Evolutionary conservation across 2,797 vertebrate species (phyloP).

Genomic region (Acrocephalus scirpaceus): DNA sequence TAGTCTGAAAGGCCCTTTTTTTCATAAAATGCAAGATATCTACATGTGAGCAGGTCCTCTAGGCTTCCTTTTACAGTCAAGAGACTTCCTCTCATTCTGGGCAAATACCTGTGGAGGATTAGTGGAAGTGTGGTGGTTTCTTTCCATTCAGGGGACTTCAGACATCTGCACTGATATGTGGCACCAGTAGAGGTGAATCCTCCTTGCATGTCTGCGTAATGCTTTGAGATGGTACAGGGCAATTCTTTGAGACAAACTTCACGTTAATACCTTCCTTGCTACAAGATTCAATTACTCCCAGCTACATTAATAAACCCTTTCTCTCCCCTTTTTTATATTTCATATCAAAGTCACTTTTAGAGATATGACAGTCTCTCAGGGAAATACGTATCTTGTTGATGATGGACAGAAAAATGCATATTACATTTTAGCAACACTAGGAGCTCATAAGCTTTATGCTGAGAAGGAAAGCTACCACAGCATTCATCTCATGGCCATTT

Average conservation of each 20-base stretch:
- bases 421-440: neutral
- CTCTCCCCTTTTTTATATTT: neutral
- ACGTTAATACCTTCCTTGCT: neutral
- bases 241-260: neutral
- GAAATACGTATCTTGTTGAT: neutral
- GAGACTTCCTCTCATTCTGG: neutral
- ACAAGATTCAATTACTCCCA: neutral
- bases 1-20: rapidly evolving
- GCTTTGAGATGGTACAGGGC: neutral
- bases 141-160: neutral
- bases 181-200: neutral
- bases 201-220: neutral
- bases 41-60: neutral
- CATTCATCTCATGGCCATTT: neutral
- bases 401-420: neutral
- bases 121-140: neutral
- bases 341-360: neutral
- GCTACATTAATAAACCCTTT: neutral
- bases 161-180: neutral
- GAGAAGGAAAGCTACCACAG: neutral
- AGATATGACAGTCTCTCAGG: neutral
- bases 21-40: neutral
- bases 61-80: neutral
- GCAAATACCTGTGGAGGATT: neutral
- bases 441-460: neutral